Percentiles rank a stretch among this genome's conserved stretches.
phyloP scores from a whole-genome alignment of 1,140 invertebrate genomes.

The Drosophila mauritiana region DNA sequence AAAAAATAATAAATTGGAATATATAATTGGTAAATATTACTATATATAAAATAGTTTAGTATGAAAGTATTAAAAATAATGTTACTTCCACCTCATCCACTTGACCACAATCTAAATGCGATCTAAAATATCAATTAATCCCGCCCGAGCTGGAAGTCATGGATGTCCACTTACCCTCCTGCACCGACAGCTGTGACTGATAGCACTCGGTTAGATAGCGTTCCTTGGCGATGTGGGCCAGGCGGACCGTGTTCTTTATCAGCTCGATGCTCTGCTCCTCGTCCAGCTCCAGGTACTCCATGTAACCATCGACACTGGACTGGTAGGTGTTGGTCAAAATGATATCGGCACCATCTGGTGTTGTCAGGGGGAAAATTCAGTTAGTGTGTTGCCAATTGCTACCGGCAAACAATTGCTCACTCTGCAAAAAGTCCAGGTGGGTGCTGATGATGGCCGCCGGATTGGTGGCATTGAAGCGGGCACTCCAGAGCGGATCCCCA shows the following conservation, averaged over 20 bases:
- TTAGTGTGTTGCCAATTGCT: slow-evolving; percentile 39
- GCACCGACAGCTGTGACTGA: slow-evolving; percentile 54
- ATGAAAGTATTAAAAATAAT: too few species aligned
- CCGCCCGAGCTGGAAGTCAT: background rate
- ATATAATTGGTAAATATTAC: too few species aligned
- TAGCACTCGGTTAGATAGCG: slow-evolving; percentile 77
- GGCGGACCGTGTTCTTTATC: slow-evolving; percentile 89
- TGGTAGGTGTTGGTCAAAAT: slow-evolving; percentile 96
- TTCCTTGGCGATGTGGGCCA: slow-evolving; percentile 86
- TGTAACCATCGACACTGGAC: slow-evolving; percentile 92
- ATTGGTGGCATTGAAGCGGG: slow-evolving; percentile 90
- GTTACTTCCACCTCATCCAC: too few species aligned
- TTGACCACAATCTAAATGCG: background rate
- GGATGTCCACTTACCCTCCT: slow-evolving; percentile 50
- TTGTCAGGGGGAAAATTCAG: slow-evolving; percentile 10
- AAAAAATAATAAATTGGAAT: background rate
- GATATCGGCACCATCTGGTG: slow-evolving; percentile 91
- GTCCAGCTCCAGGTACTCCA: slow-evolving; percentile 88
- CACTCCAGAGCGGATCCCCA: slow-evolving; percentile 93
- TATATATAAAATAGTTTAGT: too few species aligned
- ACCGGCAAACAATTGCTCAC: slow-evolving; percentile 43
- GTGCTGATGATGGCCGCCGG: slow-evolving; percentile 90
- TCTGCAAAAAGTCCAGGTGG: slow-evolving; percentile 91
- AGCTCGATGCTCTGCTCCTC: slow-evolving; percentile 88
- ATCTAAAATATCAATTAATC: background rate